Base-by-base conservation (phyloP, 1,140 invertebrate genomes). In the Penaeus indicus region DNA sequence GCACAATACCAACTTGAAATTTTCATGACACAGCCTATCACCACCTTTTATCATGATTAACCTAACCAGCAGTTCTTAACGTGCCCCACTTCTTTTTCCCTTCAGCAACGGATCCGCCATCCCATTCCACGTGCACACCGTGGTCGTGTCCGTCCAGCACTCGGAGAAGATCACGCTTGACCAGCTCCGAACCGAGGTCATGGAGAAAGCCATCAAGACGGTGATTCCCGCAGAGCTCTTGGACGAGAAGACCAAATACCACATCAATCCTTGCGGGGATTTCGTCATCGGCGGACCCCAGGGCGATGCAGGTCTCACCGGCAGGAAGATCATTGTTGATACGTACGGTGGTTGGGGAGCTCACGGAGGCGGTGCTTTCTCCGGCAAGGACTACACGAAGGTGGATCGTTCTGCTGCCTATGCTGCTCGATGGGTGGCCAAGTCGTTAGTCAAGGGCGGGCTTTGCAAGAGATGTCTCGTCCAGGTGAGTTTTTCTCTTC, bases 81-180 rank as follows among this genome's bases (percentile, higher is more conserved):
- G 19, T 0, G 5, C 38, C 54, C 18, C 86, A 32, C 79, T 32
- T 72, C n/a, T 32, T 32, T 32, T 32, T 32, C 0, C 2, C 63
- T 90, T n/a, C 75, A 91, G 90, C 84, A 87, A 95, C 91, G 97
- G 97, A 77, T 97, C 97, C 21, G 98, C 97, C 87, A 95, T 99
- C 78, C 98, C 99, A 3, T 94, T 96, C 88, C 95, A 98, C 91
- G 97, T 99, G n/a, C 98, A 99, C 93, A 99, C 98, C 27, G 96
- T 99, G 75, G 98, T 99, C 3, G 97, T 99, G 1, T 99, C 98
- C 0, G 94, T 97, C 69, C 99, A 99, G 93, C 99, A 99, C 93
- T 97, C 97, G 90, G 97, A 98, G 91, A 97, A 98, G 93, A 96
- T 99, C 79, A 94, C 95, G 7, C 92, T 99, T 90, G 97, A 98